Conservation (phyloP, 2,797 vertebrate species). For the Chelonia mydas region DNA sequence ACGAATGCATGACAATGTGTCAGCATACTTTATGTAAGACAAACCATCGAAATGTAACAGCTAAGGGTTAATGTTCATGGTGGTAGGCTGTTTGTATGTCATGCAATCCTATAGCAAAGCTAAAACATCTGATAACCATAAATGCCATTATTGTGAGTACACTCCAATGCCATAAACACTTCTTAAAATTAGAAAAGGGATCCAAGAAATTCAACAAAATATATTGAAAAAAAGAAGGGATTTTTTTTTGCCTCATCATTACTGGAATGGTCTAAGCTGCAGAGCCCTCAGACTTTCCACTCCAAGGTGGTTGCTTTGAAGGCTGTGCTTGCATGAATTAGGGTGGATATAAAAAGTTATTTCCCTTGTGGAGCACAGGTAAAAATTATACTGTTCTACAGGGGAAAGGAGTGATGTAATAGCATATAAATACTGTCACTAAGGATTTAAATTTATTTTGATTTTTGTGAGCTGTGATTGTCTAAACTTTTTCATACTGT, state of each 20-base stretch:
- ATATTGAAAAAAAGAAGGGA: background rate
- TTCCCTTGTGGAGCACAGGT: background rate
- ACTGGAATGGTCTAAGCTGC: background rate
- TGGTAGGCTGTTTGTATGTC: background rate
- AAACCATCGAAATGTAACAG: background rate
- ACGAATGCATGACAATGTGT: background rate
- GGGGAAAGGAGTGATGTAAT: background rate
- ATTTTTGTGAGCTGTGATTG: fast-evolving
- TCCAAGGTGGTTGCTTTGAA: background rate
- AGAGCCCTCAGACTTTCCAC: background rate
- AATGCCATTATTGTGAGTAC: background rate
- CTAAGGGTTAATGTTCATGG: background rate
- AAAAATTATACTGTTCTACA: background rate
- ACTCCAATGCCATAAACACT: background rate
- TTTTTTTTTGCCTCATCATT: fast-evolving
- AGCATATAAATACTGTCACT: background rate
- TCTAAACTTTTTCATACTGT: background rate
- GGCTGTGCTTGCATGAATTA: background rate
- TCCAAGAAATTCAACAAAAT: background rate
- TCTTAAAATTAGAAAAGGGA: background rate
- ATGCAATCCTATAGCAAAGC: background rate
- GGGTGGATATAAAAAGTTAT: background rate
- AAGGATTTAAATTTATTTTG: background rate
- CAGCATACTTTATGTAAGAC: background rate
- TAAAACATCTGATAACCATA: constrained; percentile 13